These are phyloP conservation scores for Archivesica marissinica DNA, from an alignment of 1,140 invertebrate species.

Conservation along the genomic window DNA sequence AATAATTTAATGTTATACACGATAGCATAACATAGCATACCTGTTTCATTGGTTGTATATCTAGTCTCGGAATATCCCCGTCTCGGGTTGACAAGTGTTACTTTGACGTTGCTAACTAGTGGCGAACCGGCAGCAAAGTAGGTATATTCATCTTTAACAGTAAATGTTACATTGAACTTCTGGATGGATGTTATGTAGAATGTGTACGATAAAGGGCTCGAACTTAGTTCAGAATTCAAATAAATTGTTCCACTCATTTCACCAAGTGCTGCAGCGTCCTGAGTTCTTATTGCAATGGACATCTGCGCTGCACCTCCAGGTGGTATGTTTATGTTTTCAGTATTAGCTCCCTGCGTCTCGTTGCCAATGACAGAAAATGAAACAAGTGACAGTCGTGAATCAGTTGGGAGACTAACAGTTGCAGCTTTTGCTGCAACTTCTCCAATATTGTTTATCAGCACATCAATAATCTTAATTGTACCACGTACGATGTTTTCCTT, in stretches of 20 bases:
- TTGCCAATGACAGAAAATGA: conserved; percentile 51
- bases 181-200: conserved; percentile 55
- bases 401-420: conserved; percentile 52
- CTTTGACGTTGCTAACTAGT: conserved; percentile 58
- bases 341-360: neutral
- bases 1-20: too few relatives aligned
- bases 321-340: conserved; percentile 19
- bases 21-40: too few relatives aligned
- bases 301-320: conserved; percentile 47
- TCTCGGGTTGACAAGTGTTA: conserved; percentile 48
- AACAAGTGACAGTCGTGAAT: conserved; percentile 39
- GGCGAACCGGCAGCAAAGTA: conserved; percentile 66
- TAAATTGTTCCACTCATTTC: conserved; percentile 54
- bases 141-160: conserved; percentile 70
- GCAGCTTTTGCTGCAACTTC: conserved; percentile 54
- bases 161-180: conserved; percentile 63
- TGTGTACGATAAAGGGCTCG: conserved; percentile 29
- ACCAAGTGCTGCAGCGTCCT: conserved; percentile 39
- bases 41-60: conserved; percentile 58
- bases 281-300: conserved; percentile 6
- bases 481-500: conserved; percentile 25
- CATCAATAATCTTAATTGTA: conserved; percentile 22
- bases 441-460: conserved; percentile 64
- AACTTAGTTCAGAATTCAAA: conserved; percentile 38
- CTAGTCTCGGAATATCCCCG: conserved; percentile 8